phyloP scores from a whole-genome alignment of 2,888 invertebrate genomes.

The Eupithecia subumbrata region DNA sequence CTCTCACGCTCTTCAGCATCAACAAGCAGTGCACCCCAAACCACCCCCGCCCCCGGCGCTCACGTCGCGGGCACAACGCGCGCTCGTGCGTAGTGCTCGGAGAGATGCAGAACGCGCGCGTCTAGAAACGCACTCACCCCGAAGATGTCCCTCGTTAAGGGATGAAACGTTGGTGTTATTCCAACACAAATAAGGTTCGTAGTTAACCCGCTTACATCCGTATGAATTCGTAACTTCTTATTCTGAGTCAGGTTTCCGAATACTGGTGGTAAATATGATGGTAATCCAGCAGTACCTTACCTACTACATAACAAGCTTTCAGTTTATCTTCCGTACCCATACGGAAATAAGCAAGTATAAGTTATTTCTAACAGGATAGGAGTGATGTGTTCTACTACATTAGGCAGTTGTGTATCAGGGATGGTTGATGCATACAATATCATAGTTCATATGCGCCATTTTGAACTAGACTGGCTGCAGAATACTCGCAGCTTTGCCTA shows the following conservation, averaged over 20 bases:
- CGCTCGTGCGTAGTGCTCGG: too few species aligned
- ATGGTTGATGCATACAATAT: constrained; percentile 61
- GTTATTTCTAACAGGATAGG: constrained; percentile 48
- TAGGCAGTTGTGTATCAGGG: constrained; percentile 52
- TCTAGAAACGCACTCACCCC: too few species aligned
- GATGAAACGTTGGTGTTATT: too few species aligned
- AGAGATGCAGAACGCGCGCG: too few species aligned
- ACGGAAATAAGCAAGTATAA: not conserved
- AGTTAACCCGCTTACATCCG: too few species aligned
- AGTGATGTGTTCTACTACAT: constrained; percentile 45
- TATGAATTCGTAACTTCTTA: not conserved
- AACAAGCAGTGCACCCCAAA: too few species aligned
- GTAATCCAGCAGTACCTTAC: not conserved
- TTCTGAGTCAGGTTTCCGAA: not conserved
- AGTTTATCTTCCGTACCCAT: constrained; percentile 3
- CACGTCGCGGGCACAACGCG: too few species aligned
- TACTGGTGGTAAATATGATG: not conserved
- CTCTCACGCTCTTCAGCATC: too few species aligned
- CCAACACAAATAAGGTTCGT: too few species aligned
- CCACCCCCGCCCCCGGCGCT: too few species aligned
- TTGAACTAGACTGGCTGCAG: constrained; percentile 34
- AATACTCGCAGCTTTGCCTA: constrained; percentile 1
- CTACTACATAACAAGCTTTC: not conserved
- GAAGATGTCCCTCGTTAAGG: too few species aligned
- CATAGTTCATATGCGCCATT: constrained; percentile 45